Percentiles rank a stretch among this genome's conserved stretches.
phyloP scores from a whole-genome alignment of 2,888 invertebrate species.

The Acrobasis consociella region DNA sequence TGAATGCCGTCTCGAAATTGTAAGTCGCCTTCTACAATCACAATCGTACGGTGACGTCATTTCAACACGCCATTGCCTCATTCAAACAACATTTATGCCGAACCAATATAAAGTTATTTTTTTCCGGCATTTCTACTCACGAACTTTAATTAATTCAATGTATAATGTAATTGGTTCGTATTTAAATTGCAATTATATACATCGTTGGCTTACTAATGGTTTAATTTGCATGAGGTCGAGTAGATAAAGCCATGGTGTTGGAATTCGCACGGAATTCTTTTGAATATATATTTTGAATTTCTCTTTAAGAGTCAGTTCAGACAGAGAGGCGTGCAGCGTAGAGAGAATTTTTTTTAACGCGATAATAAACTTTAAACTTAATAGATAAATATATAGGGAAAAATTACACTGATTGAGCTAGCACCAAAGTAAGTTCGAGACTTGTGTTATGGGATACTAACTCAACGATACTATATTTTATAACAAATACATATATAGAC shows the following conservation, averaged over 20 bases:
- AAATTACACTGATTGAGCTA: too few relatives aligned
- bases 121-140: neutral
- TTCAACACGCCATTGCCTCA: neutral
- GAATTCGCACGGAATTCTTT: neutral
- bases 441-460: too few relatives aligned
- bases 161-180: neutral
- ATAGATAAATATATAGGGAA: too few relatives aligned
- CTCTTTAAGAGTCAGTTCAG: too few relatives aligned
- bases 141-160: neutral
- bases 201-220: slow-evolving; percentile 2
- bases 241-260: neutral
- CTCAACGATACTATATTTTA: too few relatives aligned
- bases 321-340: too few relatives aligned
- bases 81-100: too few relatives aligned
- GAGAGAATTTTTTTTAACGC: too few relatives aligned
- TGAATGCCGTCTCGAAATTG: slow-evolving; percentile 24
- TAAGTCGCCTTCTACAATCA: neutral
- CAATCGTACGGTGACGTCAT: slow-evolving; percentile 14
- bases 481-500: too few relatives aligned
- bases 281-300: neutral
- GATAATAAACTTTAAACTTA: too few relatives aligned
- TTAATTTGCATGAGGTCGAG: slow-evolving; percentile 12
- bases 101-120: neutral
- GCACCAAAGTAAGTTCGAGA: too few relatives aligned
- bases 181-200: neutral